A percentile compares a stretch with the other conserved stretches of the same genome.
These are phyloP conservation scores for Sebastes reedi DNA, from an alignment of 2,797 vertebrate genomes.

Conservation along the genomic window DNA sequence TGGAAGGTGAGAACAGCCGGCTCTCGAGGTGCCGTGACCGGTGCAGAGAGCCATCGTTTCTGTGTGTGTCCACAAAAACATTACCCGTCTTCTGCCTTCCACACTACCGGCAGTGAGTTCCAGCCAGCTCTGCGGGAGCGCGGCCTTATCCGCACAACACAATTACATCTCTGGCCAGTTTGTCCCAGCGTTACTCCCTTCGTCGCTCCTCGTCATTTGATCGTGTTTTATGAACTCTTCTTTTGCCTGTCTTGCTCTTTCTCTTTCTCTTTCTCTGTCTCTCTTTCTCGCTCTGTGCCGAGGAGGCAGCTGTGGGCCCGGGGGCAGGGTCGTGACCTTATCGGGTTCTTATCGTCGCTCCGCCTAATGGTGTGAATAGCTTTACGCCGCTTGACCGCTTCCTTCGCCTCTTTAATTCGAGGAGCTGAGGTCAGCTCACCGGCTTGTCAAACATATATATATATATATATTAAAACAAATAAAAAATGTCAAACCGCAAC, in stretches of 20 bases:
- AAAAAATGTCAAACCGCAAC: conserved; percentile 18
- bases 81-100: conserved; percentile 16
- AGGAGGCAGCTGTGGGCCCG: conserved; percentile 43
- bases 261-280: conserved; percentile 4
- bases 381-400: conserved; percentile 71
- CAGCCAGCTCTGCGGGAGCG: conserved; percentile 26
- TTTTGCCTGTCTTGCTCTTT: background rate
- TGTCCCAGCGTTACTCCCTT: conserved; percentile 26
- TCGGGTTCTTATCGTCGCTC: background rate
- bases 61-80: conserved; percentile 16
- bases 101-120: conserved; percentile 31
- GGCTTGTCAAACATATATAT: conserved; percentile 9
- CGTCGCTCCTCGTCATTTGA: background rate
- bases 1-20: background rate
- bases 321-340: background rate
- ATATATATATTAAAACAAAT: background rate
- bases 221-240: background rate
- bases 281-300: conserved; percentile 30
- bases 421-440: conserved; percentile 55
- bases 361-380: conserved; percentile 68
- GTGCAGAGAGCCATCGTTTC: background rate
- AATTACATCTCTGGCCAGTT: conserved; percentile 2
- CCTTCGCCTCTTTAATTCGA: conserved; percentile 34
- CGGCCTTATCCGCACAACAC: conserved; percentile 28
- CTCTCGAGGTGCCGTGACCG: background rate